A percentile compares a stretch with the other conserved stretches of the same genome.
phyloP scores from a whole-genome alignment of 2,888 invertebrate genomes.

The Dromius quadrimaculatus region DNA sequence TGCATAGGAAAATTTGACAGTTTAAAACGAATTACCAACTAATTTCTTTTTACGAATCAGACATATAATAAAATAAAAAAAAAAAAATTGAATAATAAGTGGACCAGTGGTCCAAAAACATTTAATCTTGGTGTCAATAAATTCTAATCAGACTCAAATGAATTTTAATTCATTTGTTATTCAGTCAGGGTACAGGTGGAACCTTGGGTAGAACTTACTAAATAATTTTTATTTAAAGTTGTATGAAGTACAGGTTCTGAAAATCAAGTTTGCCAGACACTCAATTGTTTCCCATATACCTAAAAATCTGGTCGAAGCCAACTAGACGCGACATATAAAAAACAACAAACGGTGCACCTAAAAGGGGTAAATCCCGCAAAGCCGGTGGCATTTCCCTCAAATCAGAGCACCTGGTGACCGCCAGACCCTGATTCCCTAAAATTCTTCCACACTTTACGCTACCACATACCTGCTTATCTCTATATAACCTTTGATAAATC shows the following conservation, averaged over 20 bases:
- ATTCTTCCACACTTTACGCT: not conserved
- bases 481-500: not conserved
- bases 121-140: too few species aligned
- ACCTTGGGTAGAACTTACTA: not conserved
- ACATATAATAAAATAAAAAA: too few species aligned
- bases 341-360: slow-evolving; percentile 15
- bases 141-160: too few species aligned
- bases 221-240: not conserved
- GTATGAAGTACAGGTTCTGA: slow-evolving; percentile 8
- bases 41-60: too few species aligned
- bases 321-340: slow-evolving; percentile 39
- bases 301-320: slow-evolving; percentile 11
- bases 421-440: slow-evolving; percentile 4
- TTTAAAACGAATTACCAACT: too few species aligned
- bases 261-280: slow-evolving; percentile 23
- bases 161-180: too few species aligned
- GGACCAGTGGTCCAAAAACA: too few species aligned
- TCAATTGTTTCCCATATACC: slow-evolving; percentile 36
- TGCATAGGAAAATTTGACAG: too few species aligned
- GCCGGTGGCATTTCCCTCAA: slow-evolving; percentile 43
- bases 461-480: not conserved
- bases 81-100: too few species aligned
- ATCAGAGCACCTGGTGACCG: slow-evolving; percentile 49
- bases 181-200: too few species aligned
- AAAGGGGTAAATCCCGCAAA: slow-evolving; percentile 43